phyloP scores from a whole-genome alignment of 2,113 vertebrate species.

The Willisornis vidua region DNA sequence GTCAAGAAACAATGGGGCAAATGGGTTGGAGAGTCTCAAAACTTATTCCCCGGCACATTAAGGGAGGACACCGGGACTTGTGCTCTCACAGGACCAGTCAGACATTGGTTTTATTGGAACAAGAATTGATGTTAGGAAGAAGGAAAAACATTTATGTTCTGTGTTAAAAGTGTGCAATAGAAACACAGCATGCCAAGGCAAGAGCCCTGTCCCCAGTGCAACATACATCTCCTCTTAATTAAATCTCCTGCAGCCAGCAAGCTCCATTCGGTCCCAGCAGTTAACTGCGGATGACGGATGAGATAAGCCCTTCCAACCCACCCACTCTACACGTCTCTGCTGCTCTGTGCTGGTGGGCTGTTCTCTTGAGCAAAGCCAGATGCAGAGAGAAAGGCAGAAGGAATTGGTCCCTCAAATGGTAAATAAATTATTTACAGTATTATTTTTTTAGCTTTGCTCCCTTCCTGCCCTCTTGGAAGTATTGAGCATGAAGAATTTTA shows the following conservation, averaged over 20 bases:
- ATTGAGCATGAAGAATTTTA: background rate
- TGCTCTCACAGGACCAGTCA: background rate
- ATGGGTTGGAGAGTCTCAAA: background rate
- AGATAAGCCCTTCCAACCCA: background rate
- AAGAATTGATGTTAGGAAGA: background rate
- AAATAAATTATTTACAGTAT: background rate
- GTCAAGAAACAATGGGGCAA: background rate
- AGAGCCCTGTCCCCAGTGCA: constrained; percentile 1
- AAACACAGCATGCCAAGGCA: constrained; percentile 8
- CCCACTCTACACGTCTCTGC: background rate
- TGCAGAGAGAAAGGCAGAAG: background rate
- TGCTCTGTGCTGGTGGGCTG: background rate
- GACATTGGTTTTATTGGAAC: background rate
- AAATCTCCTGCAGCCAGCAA: constrained; percentile 41
- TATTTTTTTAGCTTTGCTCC: background rate
- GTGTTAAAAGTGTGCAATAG: background rate
- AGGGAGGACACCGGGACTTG: background rate
- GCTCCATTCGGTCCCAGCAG: background rate
- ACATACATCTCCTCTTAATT: constrained; percentile 27
- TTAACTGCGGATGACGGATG: background rate
- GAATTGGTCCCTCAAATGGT: background rate
- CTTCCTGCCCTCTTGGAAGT: background rate
- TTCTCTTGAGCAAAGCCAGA: background rate
- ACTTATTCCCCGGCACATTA: background rate
- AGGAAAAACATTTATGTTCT: background rate